Percentiles rank a stretch among this genome's conserved stretches.
Conservation (phyloP, 1,140 invertebrate genomes). For the silkworm (Bombyx mori) region DNA sequence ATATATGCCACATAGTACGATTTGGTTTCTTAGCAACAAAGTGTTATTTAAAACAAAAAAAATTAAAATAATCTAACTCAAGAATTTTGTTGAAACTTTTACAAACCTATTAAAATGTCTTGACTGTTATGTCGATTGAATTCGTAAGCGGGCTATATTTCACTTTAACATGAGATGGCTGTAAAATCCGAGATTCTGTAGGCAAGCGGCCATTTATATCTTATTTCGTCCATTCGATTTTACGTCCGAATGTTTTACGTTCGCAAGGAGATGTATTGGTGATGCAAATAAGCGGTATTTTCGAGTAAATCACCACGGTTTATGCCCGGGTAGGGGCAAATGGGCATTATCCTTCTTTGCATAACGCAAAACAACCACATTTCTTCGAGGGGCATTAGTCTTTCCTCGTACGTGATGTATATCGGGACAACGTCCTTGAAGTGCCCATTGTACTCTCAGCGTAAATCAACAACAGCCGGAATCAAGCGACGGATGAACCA, state of each 20-base stretch:
- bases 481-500: slow-evolving; percentile 34
- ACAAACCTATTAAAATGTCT: slow-evolving; percentile 18
- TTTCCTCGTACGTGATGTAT: slow-evolving; percentile 33
- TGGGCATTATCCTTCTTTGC: slow-evolving; percentile 40
- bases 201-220: slow-evolving; percentile 44
- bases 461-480: slow-evolving; percentile 47
- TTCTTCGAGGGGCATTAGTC: slow-evolving; percentile 40
- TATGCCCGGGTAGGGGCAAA: slow-evolving; percentile 32
- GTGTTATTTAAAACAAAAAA: slow-evolving; percentile 28
- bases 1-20: too few relatives aligned
- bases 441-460: slow-evolving; percentile 25
- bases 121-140: slow-evolving; percentile 36
- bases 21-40: not conserved
- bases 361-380: slow-evolving; percentile 43
- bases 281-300: slow-evolving; percentile 59
- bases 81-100: slow-evolving; percentile 17
- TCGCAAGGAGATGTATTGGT: slow-evolving; percentile 42
- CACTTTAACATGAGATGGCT: slow-evolving; percentile 39
- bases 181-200: slow-evolving; percentile 44
- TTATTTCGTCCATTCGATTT: slow-evolving; percentile 52
- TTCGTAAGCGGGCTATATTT: slow-evolving; percentile 39
- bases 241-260: slow-evolving; percentile 44
- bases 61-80: slow-evolving; percentile 19
- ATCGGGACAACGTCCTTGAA: slow-evolving; percentile 26
- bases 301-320: slow-evolving; percentile 48